Evolutionary conservation across 1,140 invertebrate genomes (phyloP).

Genomic region (Lithobius niger): DNA sequence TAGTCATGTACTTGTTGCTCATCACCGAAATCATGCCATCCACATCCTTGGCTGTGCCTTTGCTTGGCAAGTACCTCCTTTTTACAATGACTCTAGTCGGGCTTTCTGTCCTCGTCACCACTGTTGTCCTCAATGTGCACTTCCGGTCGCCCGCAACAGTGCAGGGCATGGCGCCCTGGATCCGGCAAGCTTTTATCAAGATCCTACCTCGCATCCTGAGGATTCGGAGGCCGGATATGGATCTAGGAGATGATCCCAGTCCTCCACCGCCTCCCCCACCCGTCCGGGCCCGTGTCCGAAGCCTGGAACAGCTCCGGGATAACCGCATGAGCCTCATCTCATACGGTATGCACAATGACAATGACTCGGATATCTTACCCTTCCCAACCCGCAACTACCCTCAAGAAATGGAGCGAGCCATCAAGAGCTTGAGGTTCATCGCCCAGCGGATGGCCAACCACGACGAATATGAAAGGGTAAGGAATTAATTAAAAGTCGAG

Average conservation of each 20-base stretch:
- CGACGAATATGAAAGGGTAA: slow-evolving; percentile 83
- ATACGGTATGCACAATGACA: slow-evolving; percentile 39
- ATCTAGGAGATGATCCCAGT: slow-evolving; percentile 1
- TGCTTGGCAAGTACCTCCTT: slow-evolving; percentile 94
- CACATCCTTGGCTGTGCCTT: slow-evolving; percentile 93
- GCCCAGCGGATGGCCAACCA: slow-evolving; percentile 88
- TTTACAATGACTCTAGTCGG: slow-evolving; percentile 99
- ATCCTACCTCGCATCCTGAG: slow-evolving; percentile 55
- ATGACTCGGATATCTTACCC: slow-evolving; percentile 59
- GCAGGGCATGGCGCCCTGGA: slow-evolving; percentile 82
- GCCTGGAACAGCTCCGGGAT: neutral
- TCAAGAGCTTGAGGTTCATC: slow-evolving; percentile 79
- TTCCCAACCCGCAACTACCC: slow-evolving; percentile 42
- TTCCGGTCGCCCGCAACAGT: slow-evolving; percentile 94
- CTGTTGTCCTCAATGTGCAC: slow-evolving; percentile 95
- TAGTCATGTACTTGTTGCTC: slow-evolving; percentile 97
- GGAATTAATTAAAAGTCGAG: no score
- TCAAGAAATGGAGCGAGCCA: slow-evolving; percentile 53
- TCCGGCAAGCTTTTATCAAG: slow-evolving; percentile 73
- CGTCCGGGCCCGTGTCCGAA: neutral
- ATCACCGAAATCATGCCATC: slow-evolving; percentile 97
- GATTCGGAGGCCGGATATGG: slow-evolving; percentile 29
- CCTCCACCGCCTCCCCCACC: slow-evolving; percentile 8
- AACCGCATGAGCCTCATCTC: slow-evolving; percentile 1
- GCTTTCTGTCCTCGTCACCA: slow-evolving; percentile 92